Evolutionary conservation across 1,140 invertebrate species (phyloP).

Genomic region (Saccostrea echinata): DNA sequence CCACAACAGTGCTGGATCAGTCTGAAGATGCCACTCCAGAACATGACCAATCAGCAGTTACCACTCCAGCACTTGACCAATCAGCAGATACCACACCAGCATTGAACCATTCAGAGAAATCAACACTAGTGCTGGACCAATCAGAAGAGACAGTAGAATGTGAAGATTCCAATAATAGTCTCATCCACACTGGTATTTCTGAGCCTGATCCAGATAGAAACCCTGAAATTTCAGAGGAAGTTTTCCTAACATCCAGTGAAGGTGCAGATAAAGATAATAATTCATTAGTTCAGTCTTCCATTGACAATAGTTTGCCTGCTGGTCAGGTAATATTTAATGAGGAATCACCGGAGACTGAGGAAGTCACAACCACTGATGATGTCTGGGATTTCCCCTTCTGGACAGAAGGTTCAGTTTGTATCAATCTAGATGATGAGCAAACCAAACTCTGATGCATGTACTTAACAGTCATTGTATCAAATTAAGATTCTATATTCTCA

Average conservation of each 20-base stretch:
- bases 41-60: too few species aligned
- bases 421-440: slow-evolving; percentile 22
- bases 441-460: neutral
- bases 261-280: neutral
- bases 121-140: neutral
- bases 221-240: neutral
- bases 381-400: slow-evolving; percentile 16
- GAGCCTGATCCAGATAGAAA: neutral
- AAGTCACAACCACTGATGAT: neutral
- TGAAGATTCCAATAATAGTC: neutral
- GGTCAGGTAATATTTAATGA: neutral
- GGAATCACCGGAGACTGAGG: neutral
- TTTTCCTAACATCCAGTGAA: neutral
- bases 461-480: neutral
- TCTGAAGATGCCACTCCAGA: too few species aligned
- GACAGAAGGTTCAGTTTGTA: neutral
- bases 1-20: too few species aligned
- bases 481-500: neutral
- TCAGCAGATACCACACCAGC: neutral
- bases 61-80: neutral
- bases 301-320: neutral
- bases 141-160: neutral
- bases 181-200: neutral
- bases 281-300: neutral
- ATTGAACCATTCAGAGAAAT: neutral